Percentiles rank a stretch among this genome's conserved stretches.
phyloP scores from a whole-genome alignment of 2,888 invertebrate genomes.

The Hipparchia semele region DNA sequence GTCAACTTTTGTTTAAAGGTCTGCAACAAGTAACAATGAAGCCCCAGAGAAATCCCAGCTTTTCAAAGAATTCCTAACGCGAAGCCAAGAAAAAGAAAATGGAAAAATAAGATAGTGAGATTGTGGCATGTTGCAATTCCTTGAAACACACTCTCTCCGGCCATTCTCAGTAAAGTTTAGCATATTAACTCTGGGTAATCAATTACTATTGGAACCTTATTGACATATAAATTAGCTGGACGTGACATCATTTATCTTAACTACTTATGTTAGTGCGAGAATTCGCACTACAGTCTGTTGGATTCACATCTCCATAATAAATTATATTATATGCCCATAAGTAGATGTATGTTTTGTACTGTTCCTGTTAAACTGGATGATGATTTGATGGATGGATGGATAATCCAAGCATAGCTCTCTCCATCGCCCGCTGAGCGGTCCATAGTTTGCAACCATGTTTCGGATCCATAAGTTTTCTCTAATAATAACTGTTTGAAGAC shows the following conservation, averaged over 20 bases:
- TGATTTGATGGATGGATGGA: no score
- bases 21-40: neutral
- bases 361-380: no score
- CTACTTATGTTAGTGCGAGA: slow-evolving; percentile 12
- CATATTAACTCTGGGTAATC: slow-evolving; percentile 22
- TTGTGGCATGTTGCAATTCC: slow-evolving; percentile 25
- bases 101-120: slow-evolving; percentile 29
- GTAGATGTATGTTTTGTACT: neutral
- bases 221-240: slow-evolving; percentile 24
- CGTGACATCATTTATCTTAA: slow-evolving; percentile 27
- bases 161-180: slow-evolving; percentile 27
- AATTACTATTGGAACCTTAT: slow-evolving; percentile 26
- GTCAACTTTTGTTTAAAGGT: neutral
- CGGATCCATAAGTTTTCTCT: no score
- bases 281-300: slow-evolving; percentile 1
- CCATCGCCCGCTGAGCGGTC: no score
- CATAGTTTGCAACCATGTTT: no score
- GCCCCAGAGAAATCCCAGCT: neutral
- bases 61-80: slow-evolving; percentile 2
- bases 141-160: slow-evolving; percentile 30
- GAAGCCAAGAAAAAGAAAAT: slow-evolving; percentile 26
- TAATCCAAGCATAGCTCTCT: no score
- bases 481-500: no score
- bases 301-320: slow-evolving; percentile 2
- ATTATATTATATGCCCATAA: neutral